Evolutionary conservation across 2,888 invertebrate species (phyloP).

Genomic region (Stenolophus ochropezus): DNA sequence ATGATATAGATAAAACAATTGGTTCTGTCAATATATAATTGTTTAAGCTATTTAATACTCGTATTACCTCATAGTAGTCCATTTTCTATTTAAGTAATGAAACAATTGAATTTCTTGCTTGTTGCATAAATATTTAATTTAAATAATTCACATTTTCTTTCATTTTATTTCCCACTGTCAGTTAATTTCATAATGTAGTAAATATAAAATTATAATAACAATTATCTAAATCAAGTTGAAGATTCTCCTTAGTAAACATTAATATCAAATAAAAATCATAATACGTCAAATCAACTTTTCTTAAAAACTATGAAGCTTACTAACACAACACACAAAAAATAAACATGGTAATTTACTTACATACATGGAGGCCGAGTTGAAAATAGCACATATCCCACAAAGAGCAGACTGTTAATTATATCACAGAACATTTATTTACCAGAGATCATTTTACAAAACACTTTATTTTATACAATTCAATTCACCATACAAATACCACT

Average conservation of each 20-base stretch:
- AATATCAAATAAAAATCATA: conserved; percentile 1
- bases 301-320: conserved; percentile 9
- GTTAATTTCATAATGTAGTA: background rate
- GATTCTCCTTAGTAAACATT: background rate
- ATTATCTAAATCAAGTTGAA: background rate
- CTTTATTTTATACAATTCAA: conserved; percentile 51
- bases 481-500: conserved; percentile 52
- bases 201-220: background rate
- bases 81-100: background rate
- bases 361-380: conserved; percentile 42
- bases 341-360: conserved; percentile 38
- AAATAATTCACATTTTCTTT: background rate
- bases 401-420: conserved; percentile 54
- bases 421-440: conserved; percentile 58
- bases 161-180: background rate
- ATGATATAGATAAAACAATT: conserved; percentile 8
- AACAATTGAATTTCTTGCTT: background rate
- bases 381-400: conserved; percentile 47
- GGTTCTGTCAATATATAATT: background rate
- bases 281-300: background rate
- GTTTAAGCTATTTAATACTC: background rate
- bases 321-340: conserved; percentile 21
- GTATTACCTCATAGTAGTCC: background rate
- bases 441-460: conserved; percentile 58
- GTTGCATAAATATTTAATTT: background rate